Base-by-base conservation (phyloP, 1,140 invertebrate species). In the Drosophila leontia region DNA sequence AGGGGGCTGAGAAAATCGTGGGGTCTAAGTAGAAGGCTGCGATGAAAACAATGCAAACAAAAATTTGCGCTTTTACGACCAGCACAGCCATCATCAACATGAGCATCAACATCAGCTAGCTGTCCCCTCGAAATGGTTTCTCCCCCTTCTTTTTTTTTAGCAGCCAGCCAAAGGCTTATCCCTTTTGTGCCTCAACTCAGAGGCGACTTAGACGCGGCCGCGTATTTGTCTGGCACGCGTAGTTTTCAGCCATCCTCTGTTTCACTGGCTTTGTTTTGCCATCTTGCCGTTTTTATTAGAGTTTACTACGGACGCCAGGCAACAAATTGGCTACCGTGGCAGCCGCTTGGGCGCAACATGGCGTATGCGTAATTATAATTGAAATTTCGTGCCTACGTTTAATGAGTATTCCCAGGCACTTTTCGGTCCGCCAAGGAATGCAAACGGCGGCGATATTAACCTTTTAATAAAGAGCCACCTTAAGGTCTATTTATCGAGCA, bases 31-130 rank as follows among this genome's bases (percentile, higher is more conserved):
- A 75, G 64, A 60, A 83, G 61, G 50, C 55, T 56, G 48, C 48
- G 53, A 68, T 29, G 80, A 78, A 78, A 84, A 84, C 84, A 87
- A 87, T 84, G 78, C 84, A 88, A 88, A 90, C 85, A 90, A 88
- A 88, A 84, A 84, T 90, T 88, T 87, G 64, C 85, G 77, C 74
- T 88, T 87, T 88, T 88, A 88, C 81, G 81, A 88, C 72, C 63
- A 65, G 8, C 35, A 29, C 29, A 72, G 35, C 67, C 72, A 87
- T 82, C 80, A 80, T 75, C 56, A 75, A 53, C 76, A 58, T 79
- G 58, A 74, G 58, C 77, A 78, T 82, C 63, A 83, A 48, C 63
- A 79, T 75, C 64, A 61, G 39, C 47, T 34, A 63, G 51, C 42
- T 35, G 17, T 41, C 41, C 44, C 58, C 51, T n/a, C n/a, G 12